Evolutionary conservation across 2,888 invertebrate species (phyloP).

Genomic region (Tipula unca): DNA sequence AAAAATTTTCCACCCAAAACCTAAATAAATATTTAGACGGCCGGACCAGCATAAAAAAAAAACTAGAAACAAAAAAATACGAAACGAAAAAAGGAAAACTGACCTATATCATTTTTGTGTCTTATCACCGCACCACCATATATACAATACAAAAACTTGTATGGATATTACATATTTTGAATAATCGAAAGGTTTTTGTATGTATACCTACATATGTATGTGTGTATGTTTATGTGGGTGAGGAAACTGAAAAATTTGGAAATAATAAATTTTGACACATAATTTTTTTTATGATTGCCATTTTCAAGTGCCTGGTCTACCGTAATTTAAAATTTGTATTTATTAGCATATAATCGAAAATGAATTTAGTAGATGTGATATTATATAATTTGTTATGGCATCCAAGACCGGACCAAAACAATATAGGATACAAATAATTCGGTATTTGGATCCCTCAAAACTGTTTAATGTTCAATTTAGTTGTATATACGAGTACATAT

Average conservation of each 20-base stretch:
- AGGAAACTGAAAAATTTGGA: neutral
- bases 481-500: too few relatives aligned
- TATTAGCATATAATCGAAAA: neutral
- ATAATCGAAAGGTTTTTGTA: neutral
- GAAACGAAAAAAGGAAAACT: neutral
- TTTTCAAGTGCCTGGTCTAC: neutral
- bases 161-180: neutral
- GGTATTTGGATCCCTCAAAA: too few relatives aligned
- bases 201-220: neutral
- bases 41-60: neutral
- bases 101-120: neutral
- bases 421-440: too few relatives aligned
- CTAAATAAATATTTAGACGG: slow-evolving; percentile 8
- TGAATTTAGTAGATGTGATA: neutral
- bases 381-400: too few relatives aligned
- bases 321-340: neutral
- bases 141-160: neutral
- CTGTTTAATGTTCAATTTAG: too few relatives aligned
- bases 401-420: too few relatives aligned
- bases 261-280: neutral
- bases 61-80: too few relatives aligned
- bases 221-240: neutral
- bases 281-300: neutral
- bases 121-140: neutral
- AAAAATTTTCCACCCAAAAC: neutral